Percentiles rank a stretch among this genome's conserved stretches.
phyloP scores from a whole-genome alignment of 2,888 invertebrate genomes.

The Eudasyphora cyanicolor region DNA sequence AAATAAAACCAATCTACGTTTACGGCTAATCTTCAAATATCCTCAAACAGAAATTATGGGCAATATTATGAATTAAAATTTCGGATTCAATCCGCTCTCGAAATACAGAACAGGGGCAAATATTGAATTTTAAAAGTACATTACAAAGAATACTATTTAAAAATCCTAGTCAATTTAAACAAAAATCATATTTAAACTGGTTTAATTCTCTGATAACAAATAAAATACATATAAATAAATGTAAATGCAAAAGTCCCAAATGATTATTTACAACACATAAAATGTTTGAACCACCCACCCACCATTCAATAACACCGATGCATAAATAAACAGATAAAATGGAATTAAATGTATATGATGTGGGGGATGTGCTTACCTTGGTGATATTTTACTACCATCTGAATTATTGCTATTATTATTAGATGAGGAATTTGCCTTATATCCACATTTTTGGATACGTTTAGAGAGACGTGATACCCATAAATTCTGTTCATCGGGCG shows the following conservation, averaged over 20 bases:
- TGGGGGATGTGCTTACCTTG: slow-evolving; percentile 82
- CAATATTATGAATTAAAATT: no score
- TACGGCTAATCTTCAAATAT: no score
- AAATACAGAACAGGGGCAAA: no score
- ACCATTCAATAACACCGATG: background rate
- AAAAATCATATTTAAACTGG: slow-evolving; percentile 16
- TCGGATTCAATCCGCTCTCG: no score
- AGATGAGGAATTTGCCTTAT: slow-evolving; percentile 89
- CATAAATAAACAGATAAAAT: background rate
- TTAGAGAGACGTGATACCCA: slow-evolving; percentile 96
- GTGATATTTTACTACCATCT: slow-evolving; percentile 87
- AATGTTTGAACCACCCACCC: background rate
- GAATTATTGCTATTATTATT: slow-evolving; percentile 78
- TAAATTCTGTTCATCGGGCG: slow-evolving; percentile 92
- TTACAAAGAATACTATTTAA: no score
- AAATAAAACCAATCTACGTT: no score
- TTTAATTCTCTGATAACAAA: slow-evolving; percentile 10
- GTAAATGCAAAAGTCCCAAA: background rate
- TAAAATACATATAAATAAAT: background rate
- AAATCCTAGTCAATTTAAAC: no score
- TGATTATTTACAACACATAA: slow-evolving; percentile 25
- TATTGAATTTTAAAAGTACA: no score
- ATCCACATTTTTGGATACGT: slow-evolving; percentile 95
- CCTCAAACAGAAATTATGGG: no score
- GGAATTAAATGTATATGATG: background rate